A percentile compares a stretch with the other conserved stretches of the same genome.
Conservation (phyloP, 2,888 invertebrate genomes). For the Morpho helenor region DNA sequence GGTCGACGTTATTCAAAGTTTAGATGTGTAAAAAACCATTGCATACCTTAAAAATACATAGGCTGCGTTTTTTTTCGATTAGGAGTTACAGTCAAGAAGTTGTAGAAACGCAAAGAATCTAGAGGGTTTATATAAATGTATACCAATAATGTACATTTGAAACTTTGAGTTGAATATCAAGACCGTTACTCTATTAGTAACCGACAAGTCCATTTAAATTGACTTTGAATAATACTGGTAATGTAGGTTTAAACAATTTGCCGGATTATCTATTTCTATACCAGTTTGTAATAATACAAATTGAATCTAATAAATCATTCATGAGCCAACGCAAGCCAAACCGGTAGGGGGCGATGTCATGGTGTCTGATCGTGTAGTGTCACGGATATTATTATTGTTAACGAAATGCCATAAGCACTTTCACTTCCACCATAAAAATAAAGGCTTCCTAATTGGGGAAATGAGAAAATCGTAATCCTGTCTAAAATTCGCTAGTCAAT, state of each 20-base stretch:
- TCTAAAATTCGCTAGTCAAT: background rate
- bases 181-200: too few species aligned
- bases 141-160: too few species aligned
- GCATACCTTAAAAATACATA: too few species aligned
- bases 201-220: too few species aligned
- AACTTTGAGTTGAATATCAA: too few species aligned
- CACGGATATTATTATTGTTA: slow-evolving; percentile 52
- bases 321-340: slow-evolving; percentile 4
- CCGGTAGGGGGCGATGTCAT: slow-evolving; percentile 10
- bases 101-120: too few species aligned
- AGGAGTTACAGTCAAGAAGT: too few species aligned
- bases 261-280: slow-evolving; percentile 13
- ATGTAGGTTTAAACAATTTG: slow-evolving; percentile 8
- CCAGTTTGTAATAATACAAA: slow-evolving; percentile 6
- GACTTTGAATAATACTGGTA: slow-evolving; percentile 1
- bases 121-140: too few species aligned
- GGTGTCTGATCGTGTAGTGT: slow-evolving; percentile 28
- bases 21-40: too few species aligned
- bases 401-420: slow-evolving; percentile 35
- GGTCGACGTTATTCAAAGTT: too few species aligned
- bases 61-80: too few species aligned
- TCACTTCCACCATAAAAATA: slow-evolving; percentile 35
- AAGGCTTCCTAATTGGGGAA: slow-evolving; percentile 16
- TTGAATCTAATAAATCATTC: slow-evolving; percentile 12
- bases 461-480: background rate